Base-by-base conservation (phyloP, 1,140 invertebrate species). In the Branchinecta lynchi region DNA sequence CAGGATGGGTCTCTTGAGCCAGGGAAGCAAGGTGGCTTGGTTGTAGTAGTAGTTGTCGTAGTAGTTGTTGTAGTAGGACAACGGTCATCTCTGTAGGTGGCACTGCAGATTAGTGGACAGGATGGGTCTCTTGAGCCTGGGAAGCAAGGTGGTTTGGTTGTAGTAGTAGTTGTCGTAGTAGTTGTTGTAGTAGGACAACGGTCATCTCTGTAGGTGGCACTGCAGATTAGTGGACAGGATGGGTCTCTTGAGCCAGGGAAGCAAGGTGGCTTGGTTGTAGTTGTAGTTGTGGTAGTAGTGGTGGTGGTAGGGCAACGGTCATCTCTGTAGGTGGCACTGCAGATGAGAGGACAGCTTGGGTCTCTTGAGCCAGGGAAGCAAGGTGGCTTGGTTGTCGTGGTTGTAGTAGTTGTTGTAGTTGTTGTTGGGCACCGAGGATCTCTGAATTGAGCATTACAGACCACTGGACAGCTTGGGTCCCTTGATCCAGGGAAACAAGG, bases 301-400 rank as follows among this genome's bases (percentile, higher is more conserved):
- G 51, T 60, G 51, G 51, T 60, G 17, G 51, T 60, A 60, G 51
- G 51, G 6, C 51, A 60, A 12, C 51, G 51, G 51, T 15, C 51
- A 60, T 60, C 51, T 60, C 51, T 60, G 51, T 15, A 60, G 51
- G 51, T 15, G 12, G 51, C 51, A 60, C 2, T 60, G 17, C 51
- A 60, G 51, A 60, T 6, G 12, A 60, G 12, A 60, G 51, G 51
- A 60, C 51, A 60, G 51, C 12, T 15, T 15, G 51, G 51, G 17
- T 60, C 51, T 60, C 51, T 60, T 60, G 51, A 60, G 51, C 51
- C 51, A 60, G 51, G 51, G 17, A 60, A 60, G 17, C 51, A 60
- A 20, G 51, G 51, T 60, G 51, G 51, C 51, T 60, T 60, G 17
- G 51, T 60, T 60, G 51, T 60, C 17, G 51, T 60, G 12, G 51